These are phyloP conservation scores for Drosophila ficusphila DNA, from an alignment of 1,140 invertebrate genomes.

Conservation along the genomic window DNA sequence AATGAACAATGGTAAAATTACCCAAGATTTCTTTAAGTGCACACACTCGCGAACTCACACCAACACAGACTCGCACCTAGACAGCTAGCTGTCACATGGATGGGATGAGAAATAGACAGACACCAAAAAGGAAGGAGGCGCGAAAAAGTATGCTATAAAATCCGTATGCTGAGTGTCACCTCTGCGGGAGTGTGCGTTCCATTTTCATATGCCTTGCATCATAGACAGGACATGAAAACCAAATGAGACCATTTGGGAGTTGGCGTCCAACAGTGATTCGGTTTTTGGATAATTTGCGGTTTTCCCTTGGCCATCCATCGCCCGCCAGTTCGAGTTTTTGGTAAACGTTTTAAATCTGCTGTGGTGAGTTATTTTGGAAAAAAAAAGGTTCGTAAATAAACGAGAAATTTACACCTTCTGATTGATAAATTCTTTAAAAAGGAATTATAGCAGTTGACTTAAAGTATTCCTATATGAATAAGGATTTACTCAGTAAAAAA, in stretches of 20 bases:
- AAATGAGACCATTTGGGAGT: constrained; percentile 34
- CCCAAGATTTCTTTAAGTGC: background rate
- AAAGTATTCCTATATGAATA: no score
- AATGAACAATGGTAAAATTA: no score
- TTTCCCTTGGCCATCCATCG: background rate
- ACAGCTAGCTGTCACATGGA: constrained; percentile 29
- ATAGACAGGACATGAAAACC: constrained; percentile 29
- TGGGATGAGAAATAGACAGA: constrained; percentile 30
- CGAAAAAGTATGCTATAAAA: constrained; percentile 75
- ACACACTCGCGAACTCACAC: constrained; percentile 18
- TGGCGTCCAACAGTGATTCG: constrained; percentile 26
- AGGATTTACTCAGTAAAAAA: no score
- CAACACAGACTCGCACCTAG: constrained; percentile 21
- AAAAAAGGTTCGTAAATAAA: no score
- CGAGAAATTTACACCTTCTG: no score
- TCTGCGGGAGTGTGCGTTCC: background rate
- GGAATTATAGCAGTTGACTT: no score
- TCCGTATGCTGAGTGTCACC: constrained; percentile 43
- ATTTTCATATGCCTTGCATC: constrained; percentile 28
- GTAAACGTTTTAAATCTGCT: background rate
- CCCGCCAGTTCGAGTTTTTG: background rate
- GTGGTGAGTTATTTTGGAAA: no score
- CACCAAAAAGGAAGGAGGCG: constrained; percentile 20
- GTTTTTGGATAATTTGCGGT: constrained; percentile 36
- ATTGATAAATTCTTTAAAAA: no score